A percentile compares a stretch with the other conserved stretches of the same genome.
Conservation (phyloP, 2,888 invertebrate genomes). For the Anorthoa munda region DNA sequence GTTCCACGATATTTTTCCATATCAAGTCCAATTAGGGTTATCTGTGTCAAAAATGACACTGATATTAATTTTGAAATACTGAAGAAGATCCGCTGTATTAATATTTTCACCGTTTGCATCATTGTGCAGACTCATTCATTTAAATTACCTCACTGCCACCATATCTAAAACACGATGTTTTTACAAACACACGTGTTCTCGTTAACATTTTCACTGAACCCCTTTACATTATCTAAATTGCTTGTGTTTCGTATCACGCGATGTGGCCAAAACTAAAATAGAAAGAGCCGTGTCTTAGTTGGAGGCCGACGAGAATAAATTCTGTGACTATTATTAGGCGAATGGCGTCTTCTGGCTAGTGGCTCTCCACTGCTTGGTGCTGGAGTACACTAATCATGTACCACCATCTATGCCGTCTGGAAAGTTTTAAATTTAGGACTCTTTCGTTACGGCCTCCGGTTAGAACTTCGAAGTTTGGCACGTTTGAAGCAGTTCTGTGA, state of each 20-base stretch:
- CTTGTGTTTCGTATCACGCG: constrained; percentile 70
- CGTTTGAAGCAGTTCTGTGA: constrained; percentile 23
- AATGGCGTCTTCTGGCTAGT: constrained; percentile 71
- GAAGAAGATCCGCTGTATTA: background rate
- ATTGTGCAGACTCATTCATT: constrained; percentile 30
- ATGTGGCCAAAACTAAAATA: constrained; percentile 82
- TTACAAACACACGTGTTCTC: constrained; percentile 13
- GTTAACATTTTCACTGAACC: constrained; percentile 42
- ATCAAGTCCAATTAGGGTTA: background rate
- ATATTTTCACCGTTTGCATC: constrained; percentile 7
- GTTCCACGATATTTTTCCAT: background rate
- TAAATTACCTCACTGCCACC: constrained; percentile 27
- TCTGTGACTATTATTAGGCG: constrained; percentile 82
- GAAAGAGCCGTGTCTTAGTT: constrained; percentile 81
- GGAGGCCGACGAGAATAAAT: constrained; percentile 86
- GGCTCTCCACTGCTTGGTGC: constrained; percentile 59
- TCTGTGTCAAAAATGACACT: background rate
- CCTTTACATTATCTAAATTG: constrained; percentile 62
- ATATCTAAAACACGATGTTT: constrained; percentile 16
- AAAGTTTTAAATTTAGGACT: constrained; percentile 57
- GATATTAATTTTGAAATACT: background rate
- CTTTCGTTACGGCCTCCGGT: constrained; percentile 36
- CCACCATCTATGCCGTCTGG: constrained; percentile 50
- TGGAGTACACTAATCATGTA: constrained; percentile 60
- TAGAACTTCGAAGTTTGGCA: constrained; percentile 40